These are phyloP conservation scores for Pseudomugil tenellus DNA, from an alignment of 2,797 vertebrate species.

Conservation along the genomic window DNA sequence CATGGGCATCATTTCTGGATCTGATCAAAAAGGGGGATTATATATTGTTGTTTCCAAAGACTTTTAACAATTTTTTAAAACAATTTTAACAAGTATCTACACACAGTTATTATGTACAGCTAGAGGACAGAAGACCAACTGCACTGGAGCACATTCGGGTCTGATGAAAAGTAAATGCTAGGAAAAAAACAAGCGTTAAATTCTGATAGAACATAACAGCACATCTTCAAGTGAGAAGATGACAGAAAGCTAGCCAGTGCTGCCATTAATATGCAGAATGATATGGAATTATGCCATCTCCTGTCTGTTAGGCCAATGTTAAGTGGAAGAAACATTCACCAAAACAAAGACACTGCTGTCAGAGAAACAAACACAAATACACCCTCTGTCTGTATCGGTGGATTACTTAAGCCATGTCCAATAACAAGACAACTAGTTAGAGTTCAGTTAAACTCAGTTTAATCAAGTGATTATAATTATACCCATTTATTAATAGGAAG, in stretches of 20 bases:
- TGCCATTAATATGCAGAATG: not conserved
- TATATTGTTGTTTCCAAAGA: not conserved
- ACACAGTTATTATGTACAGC: not conserved
- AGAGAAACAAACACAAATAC: not conserved
- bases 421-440: not conserved
- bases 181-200: not conserved
- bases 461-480: too few species aligned
- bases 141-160: not conserved
- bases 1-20: constrained; percentile 1
- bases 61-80: too few species aligned
- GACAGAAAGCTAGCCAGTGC: not conserved
- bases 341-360: not conserved
- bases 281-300: not conserved
- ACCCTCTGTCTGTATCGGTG: not conserved
- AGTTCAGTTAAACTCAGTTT: not conserved
- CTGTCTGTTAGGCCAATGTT: not conserved
- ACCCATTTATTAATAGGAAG: too few species aligned
- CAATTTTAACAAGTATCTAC: too few species aligned
- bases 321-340: not conserved
- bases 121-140: not conserved
- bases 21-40: not conserved
- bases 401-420: not conserved
- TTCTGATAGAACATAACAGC: not conserved
- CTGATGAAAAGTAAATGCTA: not conserved
- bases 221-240: not conserved